Evolutionary conservation across 2,113 vertebrate genomes (phyloP), one percentile per base, ranked within the genome.

Genomic region (Ailuropoda melanoleuca): DNA sequence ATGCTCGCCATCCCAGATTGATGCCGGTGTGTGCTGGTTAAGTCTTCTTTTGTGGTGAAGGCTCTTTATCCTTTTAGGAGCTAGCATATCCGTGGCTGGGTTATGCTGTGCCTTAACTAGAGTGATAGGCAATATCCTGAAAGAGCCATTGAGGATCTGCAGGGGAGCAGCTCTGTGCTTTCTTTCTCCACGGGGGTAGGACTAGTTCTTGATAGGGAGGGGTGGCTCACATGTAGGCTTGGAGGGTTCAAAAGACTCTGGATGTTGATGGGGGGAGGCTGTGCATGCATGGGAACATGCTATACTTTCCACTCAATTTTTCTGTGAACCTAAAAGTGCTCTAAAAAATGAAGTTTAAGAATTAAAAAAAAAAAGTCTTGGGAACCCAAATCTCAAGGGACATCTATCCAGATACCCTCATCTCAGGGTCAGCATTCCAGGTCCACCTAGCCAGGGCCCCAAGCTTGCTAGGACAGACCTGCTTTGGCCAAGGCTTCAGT

Each of bases 151-250:
- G 43, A 9, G 10, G 72, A 29, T 15, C 66, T 55, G 11, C 19
- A 18, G n/a, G 5, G n/a, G 13, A 68, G 26, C 12, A 43, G n/a
- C 6, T 6, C 48, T 81, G 18, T 13, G 1, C 75, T 68, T 39
- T 12, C 5, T 15, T 66, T n/a, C 18, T 26, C 37, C 0, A 1
- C 19, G 6, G 15, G 24, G 1, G 0, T 37, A 8, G 4, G 62
- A 18, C n/a, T 46, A 11, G 9, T 10, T 60, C 31, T 31, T 26
- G 10, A 31, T 6, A 3, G 31, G 15, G 0, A 7, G 10, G 7
- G 0, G 2, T 34, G 39, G 2, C 19, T 84, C 26, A 48, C 24
- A 4, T 29, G 39, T 0, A 14, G 66, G 23, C 31, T 70, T 37
- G 29, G 64, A 60, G 53, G 7, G 39, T 48, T 83, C 80, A 50